phyloP scores from a whole-genome alignment of 2,888 invertebrate species.

The Nasonovia ribisnigri region DNA sequence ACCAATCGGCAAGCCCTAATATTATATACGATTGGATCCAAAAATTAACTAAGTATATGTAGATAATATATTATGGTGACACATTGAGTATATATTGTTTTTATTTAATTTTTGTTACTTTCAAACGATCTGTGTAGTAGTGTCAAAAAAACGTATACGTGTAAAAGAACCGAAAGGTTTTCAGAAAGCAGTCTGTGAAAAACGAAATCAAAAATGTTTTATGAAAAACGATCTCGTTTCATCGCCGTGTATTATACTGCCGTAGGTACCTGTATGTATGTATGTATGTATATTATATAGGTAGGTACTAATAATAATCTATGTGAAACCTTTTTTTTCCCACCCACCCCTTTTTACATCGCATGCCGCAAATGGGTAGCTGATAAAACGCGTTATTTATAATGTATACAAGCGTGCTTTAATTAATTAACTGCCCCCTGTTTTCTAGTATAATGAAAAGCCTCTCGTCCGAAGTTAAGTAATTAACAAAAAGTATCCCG shows the following conservation, averaged over 20 bases:
- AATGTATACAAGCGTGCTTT: constrained; percentile 59
- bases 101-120: not conserved
- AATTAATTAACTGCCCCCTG: constrained; percentile 61
- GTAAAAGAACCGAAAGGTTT: not conserved
- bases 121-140: not conserved
- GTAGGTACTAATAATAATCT: constrained; percentile 52
- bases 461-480: constrained; percentile 61
- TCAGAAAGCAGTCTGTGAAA: not conserved
- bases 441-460: constrained; percentile 61
- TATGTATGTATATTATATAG: not conserved
- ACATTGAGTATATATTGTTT: not conserved
- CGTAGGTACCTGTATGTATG: not conserved
- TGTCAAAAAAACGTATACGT: not conserved
- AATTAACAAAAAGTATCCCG: constrained; percentile 63
- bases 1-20: too few species aligned
- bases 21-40: too few species aligned
- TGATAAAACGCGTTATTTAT: constrained; percentile 64
- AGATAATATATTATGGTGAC: not conserved
- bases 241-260: not conserved
- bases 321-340: constrained; percentile 49
- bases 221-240: constrained; percentile 44
- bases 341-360: not conserved
- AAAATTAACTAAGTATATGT: too few species aligned
- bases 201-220: not conserved
- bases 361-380: constrained; percentile 40